Evolutionary conservation across 2,797 vertebrate genomes (phyloP).

Genomic region (Uromys caudimaculatus): DNA sequence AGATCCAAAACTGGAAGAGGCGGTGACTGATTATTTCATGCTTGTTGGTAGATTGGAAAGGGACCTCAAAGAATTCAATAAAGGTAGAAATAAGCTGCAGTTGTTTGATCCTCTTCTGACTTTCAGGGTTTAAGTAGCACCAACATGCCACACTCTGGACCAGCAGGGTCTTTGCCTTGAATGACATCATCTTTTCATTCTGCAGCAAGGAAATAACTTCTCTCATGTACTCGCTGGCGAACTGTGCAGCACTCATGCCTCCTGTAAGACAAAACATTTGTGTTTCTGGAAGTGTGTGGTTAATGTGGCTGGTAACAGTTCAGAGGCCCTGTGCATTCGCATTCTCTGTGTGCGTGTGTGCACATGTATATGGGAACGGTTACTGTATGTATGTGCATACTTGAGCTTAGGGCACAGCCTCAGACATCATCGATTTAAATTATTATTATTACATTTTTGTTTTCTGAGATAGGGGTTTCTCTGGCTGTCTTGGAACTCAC

Average conservation of each 20-base stretch:
- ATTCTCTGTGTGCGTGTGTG: not conserved
- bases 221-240: slow-evolving; percentile 48
- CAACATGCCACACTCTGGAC: slow-evolving; percentile 66
- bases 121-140: slow-evolving; percentile 76
- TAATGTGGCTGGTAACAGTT: not conserved
- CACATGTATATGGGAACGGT: not conserved
- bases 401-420: not conserved
- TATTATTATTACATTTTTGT: not conserved
- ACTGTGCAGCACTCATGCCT: slow-evolving; percentile 16
- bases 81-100: slow-evolving; percentile 55
- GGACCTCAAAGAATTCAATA: not conserved
- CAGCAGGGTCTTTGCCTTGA: slow-evolving; percentile 39
- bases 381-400: not conserved
- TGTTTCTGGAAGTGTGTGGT: not conserved
- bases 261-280: slow-evolving; percentile 62
- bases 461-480: not conserved
- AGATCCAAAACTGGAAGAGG: slow-evolving; percentile 71
- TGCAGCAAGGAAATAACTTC: slow-evolving; percentile 64
- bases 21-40: not conserved
- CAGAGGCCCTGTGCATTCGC: not conserved
- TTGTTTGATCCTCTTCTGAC: slow-evolving; percentile 41
- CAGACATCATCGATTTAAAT: not conserved
- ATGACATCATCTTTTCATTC: not conserved
- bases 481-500: not conserved
- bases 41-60: fast-evolving